A percentile compares a stretch with the other conserved stretches of the same genome.
These are phyloP conservation scores for Drosophila sulfurigaster DNA, from an alignment of 1,140 invertebrate species.

Conservation along the genomic window DNA sequence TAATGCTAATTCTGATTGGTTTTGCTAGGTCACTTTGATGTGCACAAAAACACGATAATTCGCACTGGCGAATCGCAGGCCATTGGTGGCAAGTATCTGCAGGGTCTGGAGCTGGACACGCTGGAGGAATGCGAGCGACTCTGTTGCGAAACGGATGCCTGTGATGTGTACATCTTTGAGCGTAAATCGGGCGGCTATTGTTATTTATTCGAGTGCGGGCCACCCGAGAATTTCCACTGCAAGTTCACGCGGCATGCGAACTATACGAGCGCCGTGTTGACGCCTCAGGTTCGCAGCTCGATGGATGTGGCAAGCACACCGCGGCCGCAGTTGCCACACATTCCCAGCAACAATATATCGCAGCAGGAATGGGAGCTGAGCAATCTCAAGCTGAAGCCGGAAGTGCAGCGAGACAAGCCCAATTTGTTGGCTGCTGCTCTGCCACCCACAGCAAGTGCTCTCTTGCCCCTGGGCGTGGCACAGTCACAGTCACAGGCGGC, in stretches of 20 bases:
- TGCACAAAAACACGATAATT: conserved; percentile 95
- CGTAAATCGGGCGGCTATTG: conserved; percentile 95
- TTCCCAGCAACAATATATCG: conserved; percentile 73
- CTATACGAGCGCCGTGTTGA: conserved; percentile 94
- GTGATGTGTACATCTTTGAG: conserved; percentile 96
- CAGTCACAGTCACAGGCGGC: conserved; percentile 13
- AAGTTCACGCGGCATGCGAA: conserved; percentile 95
- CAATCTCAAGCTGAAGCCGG: conserved; percentile 84
- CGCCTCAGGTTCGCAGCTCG: conserved; percentile 67
- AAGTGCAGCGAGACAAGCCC: conserved; percentile 64
- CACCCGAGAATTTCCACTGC: conserved; percentile 95
- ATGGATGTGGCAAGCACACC: conserved; percentile 62
- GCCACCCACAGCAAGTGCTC: conserved; percentile 19
- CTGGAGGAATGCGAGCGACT: conserved; percentile 92
- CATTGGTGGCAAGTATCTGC: conserved; percentile 95
- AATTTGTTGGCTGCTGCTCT: background rate
- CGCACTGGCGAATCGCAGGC: conserved; percentile 94
- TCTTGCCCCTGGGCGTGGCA: conserved; percentile 29
- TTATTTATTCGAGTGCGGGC: conserved; percentile 96
- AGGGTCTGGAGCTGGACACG: conserved; percentile 92
- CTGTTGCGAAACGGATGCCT: conserved; percentile 94
- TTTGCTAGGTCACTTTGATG: conserved; percentile 90
- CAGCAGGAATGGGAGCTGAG: conserved; percentile 93
- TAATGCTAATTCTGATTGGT: background rate
- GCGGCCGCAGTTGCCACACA: conserved; percentile 65